Evolutionary conservation across 1,140 invertebrate genomes (phyloP).

Genomic region (Paraescarpia echinospica): DNA sequence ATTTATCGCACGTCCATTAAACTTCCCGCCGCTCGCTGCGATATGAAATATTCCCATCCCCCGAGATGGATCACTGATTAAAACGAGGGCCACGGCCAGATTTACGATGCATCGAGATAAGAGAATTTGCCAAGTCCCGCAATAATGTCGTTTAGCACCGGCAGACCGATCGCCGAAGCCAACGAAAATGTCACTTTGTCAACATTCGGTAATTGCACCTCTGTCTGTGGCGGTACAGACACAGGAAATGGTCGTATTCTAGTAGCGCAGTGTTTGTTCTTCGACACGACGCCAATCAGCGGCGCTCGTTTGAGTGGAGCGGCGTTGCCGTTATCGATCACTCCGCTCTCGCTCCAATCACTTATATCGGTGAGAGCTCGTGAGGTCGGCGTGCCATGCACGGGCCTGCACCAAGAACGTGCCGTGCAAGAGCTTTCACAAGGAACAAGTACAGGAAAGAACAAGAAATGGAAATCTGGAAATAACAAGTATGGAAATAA

Average conservation of each 20-base stretch:
- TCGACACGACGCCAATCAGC: background rate
- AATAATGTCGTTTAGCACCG: slow-evolving; percentile 1
- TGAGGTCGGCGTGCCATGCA: background rate
- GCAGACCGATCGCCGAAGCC: background rate
- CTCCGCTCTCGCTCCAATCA: background rate
- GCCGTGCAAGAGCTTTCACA: no score
- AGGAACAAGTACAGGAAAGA: no score
- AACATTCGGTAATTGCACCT: background rate
- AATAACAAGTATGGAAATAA: no score
- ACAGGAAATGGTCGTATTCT: background rate
- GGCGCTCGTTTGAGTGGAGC: background rate
- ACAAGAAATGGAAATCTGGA: no score
- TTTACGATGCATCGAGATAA: background rate
- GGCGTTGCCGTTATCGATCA: background rate
- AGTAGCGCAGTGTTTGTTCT: background rate
- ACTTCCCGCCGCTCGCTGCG: background rate
- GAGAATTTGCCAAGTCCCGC: background rate
- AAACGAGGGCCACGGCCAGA: background rate
- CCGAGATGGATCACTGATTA: background rate
- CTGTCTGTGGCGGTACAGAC: background rate
- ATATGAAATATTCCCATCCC: background rate
- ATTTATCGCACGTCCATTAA: background rate
- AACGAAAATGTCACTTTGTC: background rate
- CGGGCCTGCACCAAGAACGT: background rate
- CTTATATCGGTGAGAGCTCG: background rate